Evolutionary conservation across 2,113 vertebrate species (phyloP), one percentile per base, ranked within the genome.

Genomic region (Circaetus gallicus): DNA sequence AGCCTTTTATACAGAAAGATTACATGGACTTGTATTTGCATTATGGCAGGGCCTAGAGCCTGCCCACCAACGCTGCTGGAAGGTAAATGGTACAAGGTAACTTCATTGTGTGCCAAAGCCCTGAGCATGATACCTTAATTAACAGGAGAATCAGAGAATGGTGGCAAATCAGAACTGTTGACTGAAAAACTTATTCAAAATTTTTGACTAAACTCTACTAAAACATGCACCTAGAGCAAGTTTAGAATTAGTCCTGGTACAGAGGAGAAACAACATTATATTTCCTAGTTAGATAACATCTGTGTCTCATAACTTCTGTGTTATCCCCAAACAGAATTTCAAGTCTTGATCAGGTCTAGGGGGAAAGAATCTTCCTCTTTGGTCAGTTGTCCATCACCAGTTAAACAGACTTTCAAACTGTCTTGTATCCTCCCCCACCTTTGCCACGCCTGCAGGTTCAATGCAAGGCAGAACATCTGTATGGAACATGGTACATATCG

Each of bases 401-500:
- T 19, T 58, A 70, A 73, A 78, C 1, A 28, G 86, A 45, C 10
- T 29, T 67, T 13, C 19, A 16, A 34, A 25, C 0, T 5, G 8
- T 16, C 40, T 50, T 24, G 38, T 16, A 4, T 11, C n/a, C 16
- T 26, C 5, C 9, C 58, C 52, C 25, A 10, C 52, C n/a, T 81
- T 77, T 73, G 25, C 38, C 42, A n/a, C 3, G 10, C n/a, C 52
- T 36, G 0, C 11, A 32, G 42, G 22, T 43, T 16, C 72, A 49
- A 1, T 1, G 17, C 42, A 18, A 36, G 52, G 29, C 32, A 77
- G 29, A 82, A 74, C 5, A 38, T 38, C 53, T 31, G 29, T 43
- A 17, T 16, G 19, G 53, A 42, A 20, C 47, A 32, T 0, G 1
- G 17, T 9, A 15, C 4, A 1, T 17, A 28, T 7, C 25, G 42